Base-by-base conservation (phyloP, 2,113 vertebrate genomes). In the Penelope pileata region DNA sequence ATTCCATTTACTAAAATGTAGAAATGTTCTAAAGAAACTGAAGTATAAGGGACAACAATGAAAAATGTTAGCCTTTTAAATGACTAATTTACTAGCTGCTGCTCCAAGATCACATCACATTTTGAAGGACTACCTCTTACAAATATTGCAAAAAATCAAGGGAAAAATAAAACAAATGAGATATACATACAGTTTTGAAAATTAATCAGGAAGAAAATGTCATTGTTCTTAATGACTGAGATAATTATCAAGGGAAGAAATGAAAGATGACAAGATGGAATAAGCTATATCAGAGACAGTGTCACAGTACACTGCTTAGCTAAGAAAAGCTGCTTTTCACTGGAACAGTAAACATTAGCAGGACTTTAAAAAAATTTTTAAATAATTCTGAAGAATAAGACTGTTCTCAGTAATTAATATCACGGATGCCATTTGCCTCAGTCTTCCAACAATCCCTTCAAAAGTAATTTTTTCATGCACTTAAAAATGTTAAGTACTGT, bases 131-230 rank as follows among this genome's bases (percentile, higher is more conserved):
- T 42, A 4, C 36, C 32, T 93, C n/a, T 32, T 26, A 53, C 9
- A 87, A 87, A 73, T 32, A 19, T 7, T 60, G n/a, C 19, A 77
- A 95, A 94, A 50, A 95, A 87, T 70, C 54, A 77, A 83, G 48
- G 27, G 93, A 92, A 21, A 6, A 51, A 18, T 86, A 92, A 84
- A 96, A 79, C 58, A 94, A 93, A 94, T 81, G 74, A 92, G 81
- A 87, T 77, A 79, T 42, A 58, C 34, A 69, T 82, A 81, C 9
- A 70, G 26, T 72, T 96, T 82, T 90, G 64, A 81, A 97, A 88
- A 93, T 80, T 90, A 96, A 94, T 89, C 73, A 86, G 83, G 42
- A 83, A 83, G 32, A 94, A 96, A 91, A 73, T 27, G 48, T 11
- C 17, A 88, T 51, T 59, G 79, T 86, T 95, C 85, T 82, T 84